Percentiles rank a stretch among this genome's conserved stretches.
Conservation (phyloP, 1,140 invertebrate species). For the Chelonus insularis region DNA sequence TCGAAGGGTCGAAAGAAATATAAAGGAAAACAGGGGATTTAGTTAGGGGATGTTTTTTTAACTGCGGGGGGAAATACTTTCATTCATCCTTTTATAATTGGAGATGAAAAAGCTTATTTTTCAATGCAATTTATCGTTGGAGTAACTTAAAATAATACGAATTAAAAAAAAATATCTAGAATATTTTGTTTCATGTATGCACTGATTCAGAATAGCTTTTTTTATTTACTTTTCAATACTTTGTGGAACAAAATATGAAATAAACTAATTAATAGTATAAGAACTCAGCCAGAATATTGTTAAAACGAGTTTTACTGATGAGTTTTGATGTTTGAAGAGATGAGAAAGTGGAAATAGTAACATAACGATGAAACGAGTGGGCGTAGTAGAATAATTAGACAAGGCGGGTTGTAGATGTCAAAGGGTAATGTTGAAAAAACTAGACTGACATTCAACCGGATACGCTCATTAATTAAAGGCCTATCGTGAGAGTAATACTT, state of each 20-base stretch:
- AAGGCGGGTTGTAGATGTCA: not conserved
- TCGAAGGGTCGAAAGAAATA: not conserved
- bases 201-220: no score
- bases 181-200: no score
- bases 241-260: no score
- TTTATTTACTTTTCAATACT: not conserved
- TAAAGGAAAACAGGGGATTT: not conserved
- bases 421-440: constrained; percentile 3
- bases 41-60: not conserved
- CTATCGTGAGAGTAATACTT: no score
- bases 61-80: not conserved
- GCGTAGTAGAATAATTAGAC: constrained; percentile 1
- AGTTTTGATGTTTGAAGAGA: not conserved
- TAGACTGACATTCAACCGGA: not conserved
- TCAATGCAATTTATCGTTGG: not conserved
- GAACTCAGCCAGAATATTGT: not conserved
- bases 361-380: constrained; percentile 1
- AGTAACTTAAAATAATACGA: not conserved
- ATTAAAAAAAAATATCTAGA: not conserved
- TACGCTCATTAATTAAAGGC: not conserved
- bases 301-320: not conserved
- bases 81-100: not conserved
- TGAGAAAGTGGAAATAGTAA: not conserved
- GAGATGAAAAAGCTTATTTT: not conserved
- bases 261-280: not conserved